Evolutionary conservation across 2,797 vertebrate species (phyloP).

Genomic region (Leptatherina wallacei): DNA sequence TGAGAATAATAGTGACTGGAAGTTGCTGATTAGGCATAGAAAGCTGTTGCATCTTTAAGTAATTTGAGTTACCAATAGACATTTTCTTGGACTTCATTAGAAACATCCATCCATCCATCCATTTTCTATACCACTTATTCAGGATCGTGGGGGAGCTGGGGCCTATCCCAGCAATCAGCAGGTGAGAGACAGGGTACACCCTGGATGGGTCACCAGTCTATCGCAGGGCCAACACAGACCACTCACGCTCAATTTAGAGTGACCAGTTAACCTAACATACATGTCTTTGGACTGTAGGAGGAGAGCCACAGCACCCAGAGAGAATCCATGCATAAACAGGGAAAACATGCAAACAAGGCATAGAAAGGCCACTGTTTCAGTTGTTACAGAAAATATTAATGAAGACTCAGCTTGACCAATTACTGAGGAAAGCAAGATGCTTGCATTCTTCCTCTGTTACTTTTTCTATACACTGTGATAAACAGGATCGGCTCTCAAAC

Average conservation of each 20-base stretch:
- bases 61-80: background rate
- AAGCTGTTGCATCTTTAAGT: background rate
- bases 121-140: no score
- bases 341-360: no score
- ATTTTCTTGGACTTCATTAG: background rate
- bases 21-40: background rate
- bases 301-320: no score
- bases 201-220: no score
- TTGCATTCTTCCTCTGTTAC: background rate
- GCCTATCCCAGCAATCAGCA: no score
- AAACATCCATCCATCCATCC: background rate
- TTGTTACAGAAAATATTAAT: background rate
- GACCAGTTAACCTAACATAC: no score
- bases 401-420: background rate
- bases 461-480: background rate
- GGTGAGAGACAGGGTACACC: no score
- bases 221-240: no score
- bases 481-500: conserved; percentile 9
- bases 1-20: conserved; percentile 2
- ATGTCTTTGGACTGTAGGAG: no score
- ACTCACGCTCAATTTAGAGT: no score
- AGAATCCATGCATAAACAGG: no score
- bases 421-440: background rate
- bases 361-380: background rate
- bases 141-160: no score